A percentile compares a stretch with the other conserved stretches of the same genome.
Conservation (phyloP, 2,888 invertebrate species). For the Xanthorhoe designata region DNA sequence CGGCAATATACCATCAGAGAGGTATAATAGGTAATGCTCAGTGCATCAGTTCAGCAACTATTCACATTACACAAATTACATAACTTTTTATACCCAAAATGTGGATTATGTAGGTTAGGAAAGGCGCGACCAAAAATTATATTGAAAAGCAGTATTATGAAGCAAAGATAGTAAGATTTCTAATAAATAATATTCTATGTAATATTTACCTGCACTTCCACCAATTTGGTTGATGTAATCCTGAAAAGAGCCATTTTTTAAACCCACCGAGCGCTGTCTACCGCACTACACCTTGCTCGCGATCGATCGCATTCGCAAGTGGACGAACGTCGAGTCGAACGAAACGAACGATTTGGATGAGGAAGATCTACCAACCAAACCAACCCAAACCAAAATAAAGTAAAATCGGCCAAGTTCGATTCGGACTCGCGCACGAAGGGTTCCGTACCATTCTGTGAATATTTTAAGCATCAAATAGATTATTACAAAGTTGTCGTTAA, state of each 20-base stretch:
- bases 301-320: conserved; percentile 70
- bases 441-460: no score
- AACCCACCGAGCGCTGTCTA: conserved; percentile 71
- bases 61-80: conserved; percentile 66
- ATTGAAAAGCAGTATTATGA: conserved; percentile 3
- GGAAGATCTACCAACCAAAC: no score
- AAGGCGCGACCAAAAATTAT: conserved; percentile 31
- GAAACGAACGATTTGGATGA: background rate
- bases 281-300: conserved; percentile 60
- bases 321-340: background rate
- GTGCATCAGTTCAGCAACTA: conserved; percentile 45
- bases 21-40: background rate
- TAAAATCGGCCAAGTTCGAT: no score
- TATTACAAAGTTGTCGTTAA: no score
- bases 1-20: background rate
- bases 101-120: conserved; percentile 63
- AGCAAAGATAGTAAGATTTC: conserved; percentile 5
- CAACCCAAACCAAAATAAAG: background rate
- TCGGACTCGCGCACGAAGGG: no score
- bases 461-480: no score
- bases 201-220: conserved; percentile 86
- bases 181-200: background rate
- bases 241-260: conserved; percentile 88
- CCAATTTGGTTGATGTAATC: conserved; percentile 86
- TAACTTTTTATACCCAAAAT: conserved; percentile 60